Evolutionary conservation across 2,113 vertebrate species (phyloP), one percentile per base, ranked within the genome.

Genomic region (Corythornis madagascariensis): DNA sequence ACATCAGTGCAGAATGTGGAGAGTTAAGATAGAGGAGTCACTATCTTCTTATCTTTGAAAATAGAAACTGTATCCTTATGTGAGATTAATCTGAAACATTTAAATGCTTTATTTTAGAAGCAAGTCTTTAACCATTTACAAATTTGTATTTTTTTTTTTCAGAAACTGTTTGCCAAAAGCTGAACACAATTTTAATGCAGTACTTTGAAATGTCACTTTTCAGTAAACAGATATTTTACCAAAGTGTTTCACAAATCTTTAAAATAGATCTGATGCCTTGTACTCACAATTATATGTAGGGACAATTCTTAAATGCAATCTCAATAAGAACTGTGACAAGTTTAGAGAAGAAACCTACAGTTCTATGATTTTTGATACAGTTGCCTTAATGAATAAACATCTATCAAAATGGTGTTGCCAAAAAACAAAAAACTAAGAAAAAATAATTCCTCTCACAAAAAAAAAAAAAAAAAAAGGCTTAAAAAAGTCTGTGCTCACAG

Each of bases 181-280:
- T 50, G 26, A 87, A 33, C 40, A 42, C 6, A 53, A 22, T 82
- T 93, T 86, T 16, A 87, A 12, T 73, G 82, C 48, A 65, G 50
- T 48, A 20, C 59, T 87, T 85, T 69, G 63, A 96, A 96, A 82
- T 87, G 45, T 33, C 55, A 70, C 31, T 94, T 92, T 91, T 85
- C 59, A 91, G 59, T 73, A 70, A 89, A 79, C 26, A 72, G 40
- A 38, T 57, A 18, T 57, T 87, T 93, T 79, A 42, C 66, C 24
- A 55, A 85, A 83, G 45, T 29, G 16, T 72, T 92, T 82, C 71
- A 70, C 38, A 85, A 57, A 40, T 66, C 74, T 93, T 92, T 80
- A 43, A 89, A 93, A 92, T 55, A 93, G 64, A 83, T 92, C 85
- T 38, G 8, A 17, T 76, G 40, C 20, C 50, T 16, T 48, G 21